These are phyloP conservation scores for Drosophila seguyi DNA, from an alignment of 1,140 invertebrate species.

Conservation along the genomic window DNA sequence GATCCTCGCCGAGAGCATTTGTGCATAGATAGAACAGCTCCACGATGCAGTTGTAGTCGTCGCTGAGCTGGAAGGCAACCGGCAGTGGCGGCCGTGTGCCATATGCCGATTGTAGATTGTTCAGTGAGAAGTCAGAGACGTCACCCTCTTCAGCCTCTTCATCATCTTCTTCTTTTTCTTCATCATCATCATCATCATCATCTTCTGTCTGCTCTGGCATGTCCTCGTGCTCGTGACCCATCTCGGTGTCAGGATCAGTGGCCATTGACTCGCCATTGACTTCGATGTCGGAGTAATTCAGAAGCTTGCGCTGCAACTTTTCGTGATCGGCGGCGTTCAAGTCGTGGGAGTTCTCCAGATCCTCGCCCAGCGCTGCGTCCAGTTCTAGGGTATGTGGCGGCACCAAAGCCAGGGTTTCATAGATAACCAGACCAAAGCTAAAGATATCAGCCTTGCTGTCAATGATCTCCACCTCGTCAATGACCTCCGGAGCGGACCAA, in stretches of 20 bases:
- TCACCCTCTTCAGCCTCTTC: slow-evolving; percentile 50
- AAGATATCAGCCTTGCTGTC: slow-evolving; percentile 92
- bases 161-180: slow-evolving; percentile 40
- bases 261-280: neutral
- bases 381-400: slow-evolving; percentile 87
- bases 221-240: neutral
- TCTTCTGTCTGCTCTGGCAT: neutral
- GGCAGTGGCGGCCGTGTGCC: slow-evolving; percentile 90
- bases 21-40: slow-evolving; percentile 91
- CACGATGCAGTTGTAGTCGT: slow-evolving; percentile 88
- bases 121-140: slow-evolving; percentile 29
- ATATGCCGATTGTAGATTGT: slow-evolving; percentile 68
- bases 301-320: slow-evolving; percentile 33
- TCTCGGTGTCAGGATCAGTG: neutral
- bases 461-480: slow-evolving; percentile 87
- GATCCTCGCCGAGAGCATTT: slow-evolving; percentile 86
- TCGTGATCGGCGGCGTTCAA: slow-evolving; percentile 5
- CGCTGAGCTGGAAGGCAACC: slow-evolving; percentile 87
- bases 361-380: slow-evolving; percentile 80
- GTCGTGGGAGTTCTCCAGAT: slow-evolving; percentile 53
- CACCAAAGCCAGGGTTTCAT: slow-evolving; percentile 92
- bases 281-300: slow-evolving; percentile 5
- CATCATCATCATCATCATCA: neutral
- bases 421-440: slow-evolving; percentile 91
- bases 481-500: slow-evolving; percentile 92